A percentile compares a stretch with the other conserved stretches of the same genome.
These are phyloP conservation scores for Morbakka virulenta DNA, from an alignment of 30 jellyfish, hydroid and myxozoan genomes.

Conservation along the genomic window DNA sequence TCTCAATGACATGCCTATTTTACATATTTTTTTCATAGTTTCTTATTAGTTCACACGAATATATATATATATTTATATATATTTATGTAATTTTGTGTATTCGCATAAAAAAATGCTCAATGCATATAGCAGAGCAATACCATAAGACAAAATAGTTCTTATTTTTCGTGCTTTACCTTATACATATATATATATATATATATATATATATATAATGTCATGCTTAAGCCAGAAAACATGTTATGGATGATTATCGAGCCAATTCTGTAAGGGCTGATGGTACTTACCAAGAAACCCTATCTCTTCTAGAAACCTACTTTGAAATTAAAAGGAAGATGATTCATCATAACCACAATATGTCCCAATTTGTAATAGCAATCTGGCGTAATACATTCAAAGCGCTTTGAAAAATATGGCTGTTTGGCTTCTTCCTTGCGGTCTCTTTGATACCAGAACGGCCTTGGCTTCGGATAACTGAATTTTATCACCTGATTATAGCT, in stretches of 20 bases:
- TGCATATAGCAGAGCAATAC: too few species aligned
- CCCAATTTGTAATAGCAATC: not conserved
- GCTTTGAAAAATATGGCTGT: slow-evolving; percentile 5
- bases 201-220: too few species aligned
- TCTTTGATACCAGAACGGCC: not conserved
- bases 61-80: too few species aligned
- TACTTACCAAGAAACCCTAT: slow-evolving; percentile 21
- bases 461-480: not conserved
- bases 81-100: too few species aligned
- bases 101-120: too few species aligned
- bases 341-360: not conserved
- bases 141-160: too few species aligned
- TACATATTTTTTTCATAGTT: too few species aligned
- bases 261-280: slow-evolving; percentile 25
- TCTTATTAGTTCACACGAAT: too few species aligned
- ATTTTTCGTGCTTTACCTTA: too few species aligned
- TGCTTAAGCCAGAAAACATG: slow-evolving; percentile 13
- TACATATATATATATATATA: too few species aligned
- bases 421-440: not conserved
- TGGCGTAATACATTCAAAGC: slow-evolving; percentile 17
- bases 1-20: too few species aligned
- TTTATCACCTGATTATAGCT: too few species aligned
- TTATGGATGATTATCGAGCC: slow-evolving; percentile 36
- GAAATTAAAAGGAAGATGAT: slow-evolving; percentile 1
- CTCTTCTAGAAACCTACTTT: slow-evolving; percentile 18